Conservation (phyloP, 2,888 invertebrate species). For the Lasioglossum vierecki region DNA sequence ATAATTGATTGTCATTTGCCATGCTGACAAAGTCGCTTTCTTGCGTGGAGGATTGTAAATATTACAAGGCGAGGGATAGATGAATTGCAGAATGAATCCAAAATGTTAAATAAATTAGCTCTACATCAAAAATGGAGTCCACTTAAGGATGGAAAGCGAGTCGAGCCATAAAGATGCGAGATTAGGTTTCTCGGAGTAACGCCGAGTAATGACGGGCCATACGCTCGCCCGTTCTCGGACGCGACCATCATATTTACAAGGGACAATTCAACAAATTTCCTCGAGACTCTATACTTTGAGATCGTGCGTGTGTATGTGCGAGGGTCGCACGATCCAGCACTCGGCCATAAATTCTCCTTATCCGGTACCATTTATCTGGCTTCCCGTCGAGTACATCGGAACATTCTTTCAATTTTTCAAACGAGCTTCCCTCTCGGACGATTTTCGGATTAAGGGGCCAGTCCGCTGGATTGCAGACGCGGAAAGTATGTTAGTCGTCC, state of each 20-base stretch:
- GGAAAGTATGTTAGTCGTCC: conserved; percentile 61
- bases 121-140: neutral
- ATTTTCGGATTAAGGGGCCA: conserved; percentile 49
- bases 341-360: conserved; percentile 58
- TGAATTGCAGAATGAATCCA: neutral
- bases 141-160: neutral
- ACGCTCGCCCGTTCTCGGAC: neutral
- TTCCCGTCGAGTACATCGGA: conserved; percentile 52
- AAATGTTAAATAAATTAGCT: neutral
- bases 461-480: conserved; percentile 34
- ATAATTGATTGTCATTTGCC: neutral
- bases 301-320: conserved; percentile 8
- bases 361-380: conserved; percentile 60
- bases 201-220: neutral
- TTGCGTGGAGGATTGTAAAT: neutral
- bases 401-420: conserved; percentile 63
- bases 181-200: neutral
- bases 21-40: neutral
- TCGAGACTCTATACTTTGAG: neutral
- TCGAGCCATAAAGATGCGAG: neutral
- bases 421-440: conserved; percentile 39
- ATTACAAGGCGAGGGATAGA: neutral
- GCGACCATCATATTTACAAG: conserved; percentile 38
- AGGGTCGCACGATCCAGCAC: conserved; percentile 25
- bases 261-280: conserved; percentile 53